These are phyloP conservation scores for Drosophila histrio DNA, from an alignment of 2,888 invertebrate species.

Conservation along the genomic window DNA sequence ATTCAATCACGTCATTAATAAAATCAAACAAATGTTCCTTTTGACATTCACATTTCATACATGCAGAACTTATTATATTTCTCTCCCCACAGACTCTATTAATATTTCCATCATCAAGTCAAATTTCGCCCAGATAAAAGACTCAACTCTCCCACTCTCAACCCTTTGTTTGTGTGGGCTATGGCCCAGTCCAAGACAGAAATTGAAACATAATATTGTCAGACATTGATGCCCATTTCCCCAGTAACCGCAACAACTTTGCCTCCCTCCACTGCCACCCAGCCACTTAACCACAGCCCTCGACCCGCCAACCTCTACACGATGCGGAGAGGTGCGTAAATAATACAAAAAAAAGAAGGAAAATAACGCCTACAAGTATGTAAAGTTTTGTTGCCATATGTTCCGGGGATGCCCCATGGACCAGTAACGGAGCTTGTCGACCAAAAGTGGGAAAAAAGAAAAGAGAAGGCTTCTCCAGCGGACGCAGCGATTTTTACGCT, in stretches of 20 bases:
- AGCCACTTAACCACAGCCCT: conserved; percentile 68
- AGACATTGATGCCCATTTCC: conserved; percentile 81
- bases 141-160: not conserved
- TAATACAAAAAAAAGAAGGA: conserved; percentile 34
- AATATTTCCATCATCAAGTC: conserved; percentile 62
- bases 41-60: not conserved
- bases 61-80: conserved; percentile 32
- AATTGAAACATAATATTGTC: conserved; percentile 80
- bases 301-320: not conserved
- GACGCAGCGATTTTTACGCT: conserved; percentile 65
- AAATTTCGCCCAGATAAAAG: conserved; percentile 38
- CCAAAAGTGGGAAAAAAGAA: conserved; percentile 36
- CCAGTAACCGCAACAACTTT: conserved; percentile 74
- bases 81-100: conserved; percentile 28
- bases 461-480: conserved; percentile 59
- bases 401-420: conserved; percentile 68
- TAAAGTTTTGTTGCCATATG: conserved; percentile 72
- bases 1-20: not conserved
- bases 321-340: conserved; percentile 74
- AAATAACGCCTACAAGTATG: conserved; percentile 77
- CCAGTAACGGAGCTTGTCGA: conserved; percentile 64
- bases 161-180: not conserved
- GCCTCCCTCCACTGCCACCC: conserved; percentile 10
- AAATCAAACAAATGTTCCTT: conserved; percentile 24
- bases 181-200: conserved; percentile 40